Evolutionary conservation across 2,888 invertebrate species (phyloP), one percentile per base, ranked within the genome.

Genomic region (Drosophila merina): DNA sequence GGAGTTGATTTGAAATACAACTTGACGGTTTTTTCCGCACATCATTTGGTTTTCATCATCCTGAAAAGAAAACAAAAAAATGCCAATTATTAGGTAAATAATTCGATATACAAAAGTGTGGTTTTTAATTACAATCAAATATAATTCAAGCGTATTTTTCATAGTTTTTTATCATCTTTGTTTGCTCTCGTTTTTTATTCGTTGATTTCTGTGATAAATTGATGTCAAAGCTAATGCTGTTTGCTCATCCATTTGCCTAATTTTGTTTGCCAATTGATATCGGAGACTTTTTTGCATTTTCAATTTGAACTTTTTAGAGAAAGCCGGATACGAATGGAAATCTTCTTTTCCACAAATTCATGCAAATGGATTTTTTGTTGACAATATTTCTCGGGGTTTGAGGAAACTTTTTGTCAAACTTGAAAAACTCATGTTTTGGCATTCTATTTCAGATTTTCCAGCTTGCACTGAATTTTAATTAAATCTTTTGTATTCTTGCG

Each of bases 231-330:
- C 42, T 72, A 69, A 64, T 69, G 71, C 44, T 49, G 49, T 63
- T 84, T 57, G 54, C 49, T 58, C 70, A 70, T 76, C 62, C 48
- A 51, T 72, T 72, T 59, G 64, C 47, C 47, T 28, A 44, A 62
- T 47, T 57, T 67, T 36, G 10, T 56, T 52, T 20, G 42, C 30
- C 44, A 69, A 68, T 59, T 59, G 51, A 67, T 77, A 67, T 40
- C 58, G 44, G 49, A 50, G 59, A 42, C n/a, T 57, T 70, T 36
- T 60, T 63, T 42, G 33, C 33, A 74, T 75, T 75, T 64, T 47
- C 48, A 77, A 69, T 69, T 64, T 20, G 25, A 62, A 48, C 42
- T 59, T 55, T 63, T 50, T 51, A 12, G 20, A 20, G 4, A 9
- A 9, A 50, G 40, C 28, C 8, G 28, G 12, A 57, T 14, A 30